A percentile compares a stretch with the other conserved stretches of the same genome.
phyloP scores from a whole-genome alignment of 1,140 invertebrate genomes.

The Zaprionus vittiger region DNA sequence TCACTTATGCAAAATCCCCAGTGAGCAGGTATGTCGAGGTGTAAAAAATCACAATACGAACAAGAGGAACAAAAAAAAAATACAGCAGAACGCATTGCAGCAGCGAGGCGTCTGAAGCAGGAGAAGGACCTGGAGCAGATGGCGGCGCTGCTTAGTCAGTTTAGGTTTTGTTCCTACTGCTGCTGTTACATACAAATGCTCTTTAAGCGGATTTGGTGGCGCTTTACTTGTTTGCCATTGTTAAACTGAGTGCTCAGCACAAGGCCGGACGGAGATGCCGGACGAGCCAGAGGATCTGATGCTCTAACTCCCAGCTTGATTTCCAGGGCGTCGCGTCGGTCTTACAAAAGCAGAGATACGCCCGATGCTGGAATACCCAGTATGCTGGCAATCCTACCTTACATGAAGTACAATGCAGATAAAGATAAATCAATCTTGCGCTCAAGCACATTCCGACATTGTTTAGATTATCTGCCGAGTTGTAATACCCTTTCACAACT shows the following conservation, averaged over 20 bases:
- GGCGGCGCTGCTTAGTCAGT: constrained; percentile 46
- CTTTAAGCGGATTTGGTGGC: constrained; percentile 78
- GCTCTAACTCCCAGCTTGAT: constrained; percentile 5
- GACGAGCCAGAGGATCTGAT: constrained; percentile 11
- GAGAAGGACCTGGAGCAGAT: constrained; percentile 34
- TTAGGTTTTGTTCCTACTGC: constrained; percentile 48
- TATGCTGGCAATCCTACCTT: not conserved
- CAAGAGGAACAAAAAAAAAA: constrained; percentile 13
- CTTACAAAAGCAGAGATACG: not conserved
- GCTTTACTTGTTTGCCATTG: constrained; percentile 81
- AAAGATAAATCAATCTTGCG: constrained; percentile 2
- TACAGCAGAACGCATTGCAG: constrained; percentile 25
- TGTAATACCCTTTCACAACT: not conserved
- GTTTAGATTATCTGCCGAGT: not conserved
- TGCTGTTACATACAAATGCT: constrained; percentile 78
- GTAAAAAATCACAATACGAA: constrained; percentile 54
- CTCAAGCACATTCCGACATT: not conserved
- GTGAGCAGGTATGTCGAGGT: constrained; percentile 68
- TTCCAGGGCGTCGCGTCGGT: not conserved
- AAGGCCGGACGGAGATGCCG: constrained; percentile 35
- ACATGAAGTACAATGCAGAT: not conserved
- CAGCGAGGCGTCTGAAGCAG: not conserved
- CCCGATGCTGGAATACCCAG: constrained; percentile 22
- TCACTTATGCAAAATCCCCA: constrained; percentile 81
- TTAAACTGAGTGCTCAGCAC: constrained; percentile 80